Evolutionary conservation across 2,888 invertebrate species (phyloP).

Genomic region (Mythimna loreyi): DNA sequence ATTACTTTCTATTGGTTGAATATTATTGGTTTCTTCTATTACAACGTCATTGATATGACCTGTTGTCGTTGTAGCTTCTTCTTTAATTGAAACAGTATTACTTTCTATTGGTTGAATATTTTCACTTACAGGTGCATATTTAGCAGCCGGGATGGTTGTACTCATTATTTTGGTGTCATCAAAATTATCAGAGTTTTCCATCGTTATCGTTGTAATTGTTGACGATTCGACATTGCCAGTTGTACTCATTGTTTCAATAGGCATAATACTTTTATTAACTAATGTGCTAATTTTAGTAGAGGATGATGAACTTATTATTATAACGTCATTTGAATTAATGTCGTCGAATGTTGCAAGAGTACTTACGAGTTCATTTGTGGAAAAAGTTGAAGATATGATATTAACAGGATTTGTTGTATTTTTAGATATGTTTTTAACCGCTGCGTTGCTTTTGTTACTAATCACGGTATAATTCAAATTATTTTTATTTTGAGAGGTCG

Average conservation of each 20-base stretch:
- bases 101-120: not conserved
- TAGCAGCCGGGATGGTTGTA: not conserved
- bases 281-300: not conserved
- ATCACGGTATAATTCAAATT: not conserved
- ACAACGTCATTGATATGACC: not conserved
- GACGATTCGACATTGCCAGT: not conserved
- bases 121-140: not conserved
- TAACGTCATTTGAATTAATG: slow-evolving; percentile 8
- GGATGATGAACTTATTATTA: not conserved
- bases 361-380: not conserved
- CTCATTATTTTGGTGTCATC: not conserved
- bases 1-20: not conserved
- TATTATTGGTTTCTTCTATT: not conserved
- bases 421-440: slow-evolving; percentile 1
- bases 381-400: not conserved
- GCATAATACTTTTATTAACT: not conserved
- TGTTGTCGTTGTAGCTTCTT: not conserved
- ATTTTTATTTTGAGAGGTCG: not conserved
- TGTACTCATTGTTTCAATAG: not conserved
- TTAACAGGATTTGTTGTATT: not conserved
- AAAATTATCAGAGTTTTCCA: not conserved
- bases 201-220: not conserved
- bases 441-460: not conserved
- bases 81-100: not conserved
- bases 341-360: not conserved